Conservation (phyloP, 2,113 vertebrate species). For the Bambusicola thoracicus region DNA sequence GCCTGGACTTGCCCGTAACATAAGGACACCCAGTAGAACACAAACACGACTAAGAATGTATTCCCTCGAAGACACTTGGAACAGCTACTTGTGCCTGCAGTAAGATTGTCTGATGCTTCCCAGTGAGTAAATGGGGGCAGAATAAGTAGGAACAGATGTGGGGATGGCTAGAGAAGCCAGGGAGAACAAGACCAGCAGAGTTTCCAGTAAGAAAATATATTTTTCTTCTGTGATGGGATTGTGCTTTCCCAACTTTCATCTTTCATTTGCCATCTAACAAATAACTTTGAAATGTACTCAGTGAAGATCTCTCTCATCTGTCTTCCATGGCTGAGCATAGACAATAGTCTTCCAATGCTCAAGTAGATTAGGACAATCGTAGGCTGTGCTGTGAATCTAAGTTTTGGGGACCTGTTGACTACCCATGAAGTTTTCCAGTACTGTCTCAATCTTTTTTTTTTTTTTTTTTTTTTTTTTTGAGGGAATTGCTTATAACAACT, state of each 20-base stretch:
- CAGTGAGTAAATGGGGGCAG: conserved; percentile 50
- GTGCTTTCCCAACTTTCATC: conserved; percentile 62
- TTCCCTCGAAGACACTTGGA: conserved; percentile 59
- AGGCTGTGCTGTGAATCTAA: conserved; percentile 19
- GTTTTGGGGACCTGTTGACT: conserved; percentile 28
- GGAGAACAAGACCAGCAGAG: conserved; percentile 17
- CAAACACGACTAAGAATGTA: conserved; percentile 28
- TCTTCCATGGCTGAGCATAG: neutral
- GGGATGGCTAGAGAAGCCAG: neutral
- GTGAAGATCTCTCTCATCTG: conserved; percentile 31
- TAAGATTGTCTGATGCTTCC: conserved; percentile 49
- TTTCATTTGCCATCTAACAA: conserved; percentile 64
- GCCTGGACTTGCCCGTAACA: neutral
- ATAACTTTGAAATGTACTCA: conserved; percentile 47
- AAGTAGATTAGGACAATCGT: neutral
- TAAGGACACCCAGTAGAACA: conserved; percentile 39
- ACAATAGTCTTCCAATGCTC: conserved; percentile 36
- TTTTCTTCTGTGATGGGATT: conserved; percentile 58
- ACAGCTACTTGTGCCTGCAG: neutral
- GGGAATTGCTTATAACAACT: neutral
- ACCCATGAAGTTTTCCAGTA: conserved; percentile 50
- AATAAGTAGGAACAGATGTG: conserved; percentile 66
- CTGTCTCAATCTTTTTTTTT: neutral
- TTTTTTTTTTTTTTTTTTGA: neutral
- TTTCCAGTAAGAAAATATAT: conserved; percentile 18